A percentile compares a stretch with the other conserved stretches of the same genome.
phyloP scores from a whole-genome alignment of 2,113 vertebrate species.

The Callipepla californica region DNA sequence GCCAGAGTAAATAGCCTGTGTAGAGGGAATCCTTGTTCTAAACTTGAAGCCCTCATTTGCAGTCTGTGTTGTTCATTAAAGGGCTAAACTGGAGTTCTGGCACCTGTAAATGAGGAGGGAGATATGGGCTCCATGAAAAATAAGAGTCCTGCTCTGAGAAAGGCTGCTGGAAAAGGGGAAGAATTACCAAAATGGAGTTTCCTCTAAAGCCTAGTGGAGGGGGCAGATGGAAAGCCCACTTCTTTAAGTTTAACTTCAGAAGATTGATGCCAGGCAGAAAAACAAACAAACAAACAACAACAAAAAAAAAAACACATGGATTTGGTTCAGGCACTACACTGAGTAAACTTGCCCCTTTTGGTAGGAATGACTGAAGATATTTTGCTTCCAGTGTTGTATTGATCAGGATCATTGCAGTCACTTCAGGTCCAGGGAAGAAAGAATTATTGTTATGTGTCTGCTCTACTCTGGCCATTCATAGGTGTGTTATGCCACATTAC shows the following conservation, averaged over 20 bases:
- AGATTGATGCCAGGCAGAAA: not conserved
- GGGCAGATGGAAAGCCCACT: not conserved
- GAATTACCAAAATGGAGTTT: not conserved
- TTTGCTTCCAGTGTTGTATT: not conserved
- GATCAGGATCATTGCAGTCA: not conserved
- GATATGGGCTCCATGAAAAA: not conserved
- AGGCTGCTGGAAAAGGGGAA: not conserved
- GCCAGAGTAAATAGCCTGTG: not conserved
- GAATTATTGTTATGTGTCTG: not conserved
- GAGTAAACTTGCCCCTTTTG: not conserved
- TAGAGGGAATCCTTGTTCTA: not conserved
- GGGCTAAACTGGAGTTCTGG: not conserved
- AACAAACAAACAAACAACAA: rapidly evolving
- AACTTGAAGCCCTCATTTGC: not conserved
- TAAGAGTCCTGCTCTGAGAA: not conserved
- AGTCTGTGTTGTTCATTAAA: not conserved
- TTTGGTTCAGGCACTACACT: not conserved
- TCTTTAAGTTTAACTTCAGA: not conserved
- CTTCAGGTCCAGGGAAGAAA: not conserved
- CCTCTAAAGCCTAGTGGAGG: not conserved
- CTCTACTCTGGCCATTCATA: not conserved
- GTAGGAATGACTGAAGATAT: not conserved
- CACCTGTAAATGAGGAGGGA: not conserved
- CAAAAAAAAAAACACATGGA: not conserved
- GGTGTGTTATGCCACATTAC: not conserved